Conservation (phyloP, 1,140 invertebrate species). For the Plodia interpunctella region DNA sequence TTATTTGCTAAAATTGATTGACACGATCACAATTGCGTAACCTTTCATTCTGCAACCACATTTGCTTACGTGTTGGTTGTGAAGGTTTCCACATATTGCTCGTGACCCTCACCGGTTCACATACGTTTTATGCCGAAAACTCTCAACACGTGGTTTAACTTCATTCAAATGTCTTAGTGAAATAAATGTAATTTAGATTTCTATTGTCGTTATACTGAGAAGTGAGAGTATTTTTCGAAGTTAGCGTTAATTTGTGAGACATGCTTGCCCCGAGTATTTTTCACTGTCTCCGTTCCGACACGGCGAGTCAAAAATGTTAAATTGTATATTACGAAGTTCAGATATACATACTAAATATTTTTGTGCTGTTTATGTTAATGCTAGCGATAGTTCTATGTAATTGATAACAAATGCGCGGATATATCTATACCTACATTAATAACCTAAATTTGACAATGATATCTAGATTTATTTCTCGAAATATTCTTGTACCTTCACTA, state of each 20-base stretch:
- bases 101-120: constrained; percentile 64
- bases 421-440: too few relatives aligned
- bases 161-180: background rate
- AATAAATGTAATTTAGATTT: constrained; percentile 6
- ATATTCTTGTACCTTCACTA: constrained; percentile 8
- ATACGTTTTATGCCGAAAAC: constrained; percentile 44
- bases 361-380: too few relatives aligned
- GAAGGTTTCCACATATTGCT: constrained; percentile 67
- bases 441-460: too few relatives aligned
- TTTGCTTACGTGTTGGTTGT: constrained; percentile 73
- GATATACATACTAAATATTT: too few relatives aligned
- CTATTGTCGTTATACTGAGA: constrained; percentile 21
- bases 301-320: background rate
- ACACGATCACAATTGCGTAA: constrained; percentile 69
- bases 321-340: background rate
- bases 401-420: too few relatives aligned
- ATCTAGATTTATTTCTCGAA: background rate
- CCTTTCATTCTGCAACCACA: constrained; percentile 68
- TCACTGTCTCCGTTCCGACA: constrained; percentile 8
- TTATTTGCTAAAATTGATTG: constrained; percentile 25
- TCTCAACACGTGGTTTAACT: constrained; percentile 44
- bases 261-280: constrained; percentile 25
- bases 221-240: constrained; percentile 27
- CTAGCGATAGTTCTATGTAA: too few relatives aligned
- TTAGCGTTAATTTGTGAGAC: constrained; percentile 15